Conservation (phyloP, 37 sponge, comb jelly and placozoan species). For the Amphimedon queenslandica region DNA sequence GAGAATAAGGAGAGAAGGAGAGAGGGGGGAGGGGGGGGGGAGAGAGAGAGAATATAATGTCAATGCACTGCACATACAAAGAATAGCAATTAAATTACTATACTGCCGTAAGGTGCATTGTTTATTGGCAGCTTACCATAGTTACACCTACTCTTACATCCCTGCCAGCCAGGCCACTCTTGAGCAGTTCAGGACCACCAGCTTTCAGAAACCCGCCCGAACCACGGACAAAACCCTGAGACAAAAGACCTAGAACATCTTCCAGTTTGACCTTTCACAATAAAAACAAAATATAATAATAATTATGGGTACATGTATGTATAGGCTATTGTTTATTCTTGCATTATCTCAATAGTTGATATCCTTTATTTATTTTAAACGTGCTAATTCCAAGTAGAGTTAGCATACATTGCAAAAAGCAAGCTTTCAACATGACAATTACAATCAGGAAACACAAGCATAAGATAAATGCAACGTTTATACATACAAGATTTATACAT, state of each 20-base stretch:
- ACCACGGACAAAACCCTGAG: conserved; percentile 79
- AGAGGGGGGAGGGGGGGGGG: conserved; percentile 3
- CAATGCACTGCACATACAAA: not conserved
- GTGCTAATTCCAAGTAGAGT: too few species aligned
- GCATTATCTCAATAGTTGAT: too few species aligned
- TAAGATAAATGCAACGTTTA: too few species aligned
- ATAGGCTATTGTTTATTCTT: not conserved
- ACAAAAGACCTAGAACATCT: conserved; percentile 67
- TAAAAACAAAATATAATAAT: not conserved
- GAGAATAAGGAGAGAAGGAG: not conserved
- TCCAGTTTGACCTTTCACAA: conserved; percentile 48
- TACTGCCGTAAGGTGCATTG: not conserved
- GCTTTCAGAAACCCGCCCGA: conserved; percentile 69
- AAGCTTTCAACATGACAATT: too few species aligned
- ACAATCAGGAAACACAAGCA: too few species aligned
- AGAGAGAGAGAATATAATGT: not conserved
- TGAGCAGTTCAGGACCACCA: conserved; percentile 73
- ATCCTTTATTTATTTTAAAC: too few species aligned
- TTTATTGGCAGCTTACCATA: conserved; percentile 44
- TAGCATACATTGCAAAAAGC: too few species aligned
- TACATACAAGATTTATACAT: too few species aligned
- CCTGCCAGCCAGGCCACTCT: conserved; percentile 54
- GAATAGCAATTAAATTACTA: not conserved
- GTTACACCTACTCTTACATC: conserved; percentile 89
- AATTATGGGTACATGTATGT: not conserved